Percentiles rank a stretch among this genome's conserved stretches.
Conservation (phyloP, 2,797 vertebrate genomes). For the Pseudomugil tenellus region DNA sequence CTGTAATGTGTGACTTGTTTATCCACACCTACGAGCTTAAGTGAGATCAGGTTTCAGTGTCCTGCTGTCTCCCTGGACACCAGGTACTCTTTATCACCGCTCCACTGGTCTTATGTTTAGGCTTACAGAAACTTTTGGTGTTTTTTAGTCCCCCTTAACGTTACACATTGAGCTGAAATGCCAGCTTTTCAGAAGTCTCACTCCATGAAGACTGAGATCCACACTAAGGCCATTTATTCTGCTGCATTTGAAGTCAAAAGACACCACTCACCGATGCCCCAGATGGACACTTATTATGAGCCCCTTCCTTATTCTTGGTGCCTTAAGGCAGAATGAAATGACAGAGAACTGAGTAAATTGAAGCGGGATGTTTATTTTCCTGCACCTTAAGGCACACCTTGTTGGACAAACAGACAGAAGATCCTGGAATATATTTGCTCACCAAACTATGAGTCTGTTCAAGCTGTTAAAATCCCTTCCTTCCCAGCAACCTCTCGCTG, state of each 20-base stretch:
- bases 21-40: slow-evolving; percentile 5
- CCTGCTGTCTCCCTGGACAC: slow-evolving; percentile 52
- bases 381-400: slow-evolving; percentile 67
- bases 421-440: slow-evolving; percentile 81
- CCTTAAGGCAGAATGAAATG: background rate
- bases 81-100: slow-evolving; percentile 23
- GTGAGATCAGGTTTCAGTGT: slow-evolving; percentile 49
- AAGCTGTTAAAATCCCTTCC: background rate
- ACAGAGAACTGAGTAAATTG: slow-evolving; percentile 3
- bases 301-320: background rate
- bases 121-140: slow-evolving; percentile 2
- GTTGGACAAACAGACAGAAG: slow-evolving; percentile 69
- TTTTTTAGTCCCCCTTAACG: slow-evolving; percentile 18
- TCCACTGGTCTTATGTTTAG: slow-evolving; percentile 13
- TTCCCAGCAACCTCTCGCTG: background rate
- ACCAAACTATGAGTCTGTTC: slow-evolving; percentile 39
- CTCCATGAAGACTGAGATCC: background rate
- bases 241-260: slow-evolving; percentile 5
- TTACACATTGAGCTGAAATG: slow-evolving; percentile 12
- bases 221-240: background rate
- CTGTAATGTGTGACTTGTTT: slow-evolving; percentile 10
- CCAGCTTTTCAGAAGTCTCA: slow-evolving; percentile 12
- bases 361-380: slow-evolving; percentile 37
- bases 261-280: background rate
- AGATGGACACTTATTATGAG: background rate